Evolutionary conservation across 2,797 vertebrate species (phyloP), one percentile per base, ranked within the genome.

Genomic region (Lacerta viridis): DNA sequence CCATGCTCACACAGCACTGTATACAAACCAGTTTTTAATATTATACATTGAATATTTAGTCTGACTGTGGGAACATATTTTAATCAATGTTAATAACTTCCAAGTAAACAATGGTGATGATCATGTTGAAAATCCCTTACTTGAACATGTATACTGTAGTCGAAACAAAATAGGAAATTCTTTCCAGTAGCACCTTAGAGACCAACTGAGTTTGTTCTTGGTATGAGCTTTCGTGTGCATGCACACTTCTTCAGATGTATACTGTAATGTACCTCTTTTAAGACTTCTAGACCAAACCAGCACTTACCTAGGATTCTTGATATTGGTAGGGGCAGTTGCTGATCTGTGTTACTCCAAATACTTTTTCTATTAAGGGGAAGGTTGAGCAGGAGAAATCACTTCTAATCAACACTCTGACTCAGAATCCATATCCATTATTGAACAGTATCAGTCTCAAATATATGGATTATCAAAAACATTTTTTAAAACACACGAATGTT

Each of bases 401-500:
- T 89, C 80, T 85, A 2, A 87, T 85, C 0, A 84, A 84, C 3
- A 36, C n/a, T 11, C 23, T 46, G 78, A 20, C 13, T 80, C 36
- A 46, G 20, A 75, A 41, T 29, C 23, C 33, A 80, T 25, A 61
- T n/a, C 25, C 7, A 71, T 15, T 59, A 27, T 18, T 11, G 13
- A 59, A 20, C 13, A 82, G 33, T 61, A 80, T 61, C n/a, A 61
- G 7, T 43, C 23, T 66, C 69, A 75, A 66, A 82, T 82, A 25
- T 15, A 20, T 89, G 89, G 85, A 90, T 85, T n/a, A 64, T 78
- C 79, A 81, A 33, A 85, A 59, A 89, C 2, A 75, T 84, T 87
- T 83, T 85, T 36, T 17, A 64, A 85, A 7, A 80, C 41, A 91
- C 59, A 15, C 80, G 83, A 23, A 74, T 15, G 2, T 7, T 92